Evolutionary conservation across 2,113 vertebrate genomes (phyloP).

Genomic region (Toxotes chatareus): DNA sequence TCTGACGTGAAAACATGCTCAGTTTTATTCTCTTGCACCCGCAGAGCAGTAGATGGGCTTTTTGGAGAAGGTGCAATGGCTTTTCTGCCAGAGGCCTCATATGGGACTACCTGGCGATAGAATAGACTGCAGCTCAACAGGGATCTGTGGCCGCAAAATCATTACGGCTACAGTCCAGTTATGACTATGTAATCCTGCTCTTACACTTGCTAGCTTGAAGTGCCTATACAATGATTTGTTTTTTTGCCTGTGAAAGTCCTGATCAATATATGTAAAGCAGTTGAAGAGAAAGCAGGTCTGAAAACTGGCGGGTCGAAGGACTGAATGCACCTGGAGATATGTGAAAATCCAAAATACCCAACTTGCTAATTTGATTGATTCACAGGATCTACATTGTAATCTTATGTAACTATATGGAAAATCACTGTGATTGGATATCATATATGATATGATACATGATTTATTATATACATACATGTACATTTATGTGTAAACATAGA

Average conservation of each 20-base stretch:
- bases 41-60: conserved; percentile 74
- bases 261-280: conserved; percentile 34
- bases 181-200: conserved; percentile 40
- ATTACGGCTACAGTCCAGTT: conserved; percentile 62
- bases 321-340: neutral
- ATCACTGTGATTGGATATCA: neutral
- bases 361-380: neutral
- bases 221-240: conserved; percentile 2
- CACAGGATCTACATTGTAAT: neutral
- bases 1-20: conserved; percentile 55
- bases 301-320: neutral
- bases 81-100: conserved; percentile 61
- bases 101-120: conserved; percentile 60
- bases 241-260: conserved; percentile 9
- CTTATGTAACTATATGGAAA: neutral
- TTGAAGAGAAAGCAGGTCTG: conserved; percentile 8
- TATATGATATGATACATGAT: neutral
- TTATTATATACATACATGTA: neutral
- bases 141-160: conserved; percentile 71
- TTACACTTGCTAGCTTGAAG: conserved; percentile 22
- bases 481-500: too few relatives aligned
- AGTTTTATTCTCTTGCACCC: conserved; percentile 56
- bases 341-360: neutral
- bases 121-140: conserved; percentile 70
- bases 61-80: conserved; percentile 60